phyloP scores from a whole-genome alignment of 2,888 invertebrate species.

The Lithosia quadra region DNA sequence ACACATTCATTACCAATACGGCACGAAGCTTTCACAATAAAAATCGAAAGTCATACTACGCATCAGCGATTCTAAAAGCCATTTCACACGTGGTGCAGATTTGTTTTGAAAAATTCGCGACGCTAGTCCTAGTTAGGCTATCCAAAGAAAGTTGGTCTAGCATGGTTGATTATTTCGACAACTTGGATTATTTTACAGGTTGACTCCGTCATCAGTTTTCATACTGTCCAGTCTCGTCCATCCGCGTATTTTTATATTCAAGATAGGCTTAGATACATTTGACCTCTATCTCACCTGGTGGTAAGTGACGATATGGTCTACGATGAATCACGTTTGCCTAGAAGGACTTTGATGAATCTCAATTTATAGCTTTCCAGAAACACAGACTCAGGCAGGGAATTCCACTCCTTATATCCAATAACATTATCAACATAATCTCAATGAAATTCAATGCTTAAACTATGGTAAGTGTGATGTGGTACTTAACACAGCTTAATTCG shows the following conservation, averaged over 20 bases:
- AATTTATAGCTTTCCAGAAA: no score
- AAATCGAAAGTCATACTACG: conserved; percentile 69
- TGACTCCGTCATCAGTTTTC: neutral
- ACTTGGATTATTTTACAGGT: neutral
- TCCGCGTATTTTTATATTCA: neutral
- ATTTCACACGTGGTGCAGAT: conserved; percentile 52
- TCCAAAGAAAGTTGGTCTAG: neutral
- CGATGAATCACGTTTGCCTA: no score
- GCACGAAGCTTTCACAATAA: conserved; percentile 53
- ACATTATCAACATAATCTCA: no score
- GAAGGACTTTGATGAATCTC: no score
- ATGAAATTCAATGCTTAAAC: no score
- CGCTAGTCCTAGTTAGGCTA: conserved; percentile 39
- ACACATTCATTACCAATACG: conserved; percentile 39
- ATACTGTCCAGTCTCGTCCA: neutral
- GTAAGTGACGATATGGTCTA: no score
- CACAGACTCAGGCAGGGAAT: no score
- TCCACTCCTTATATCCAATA: no score
- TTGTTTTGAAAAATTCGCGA: conserved; percentile 62
- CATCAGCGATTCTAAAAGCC: conserved; percentile 53
- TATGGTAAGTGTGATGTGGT: no score
- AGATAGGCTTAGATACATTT: no score
- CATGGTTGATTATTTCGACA: neutral
- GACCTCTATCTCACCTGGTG: no score
- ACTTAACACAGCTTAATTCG: no score